Conservation (phyloP, 1,140 invertebrate genomes). For the Drosophila nasuta region DNA sequence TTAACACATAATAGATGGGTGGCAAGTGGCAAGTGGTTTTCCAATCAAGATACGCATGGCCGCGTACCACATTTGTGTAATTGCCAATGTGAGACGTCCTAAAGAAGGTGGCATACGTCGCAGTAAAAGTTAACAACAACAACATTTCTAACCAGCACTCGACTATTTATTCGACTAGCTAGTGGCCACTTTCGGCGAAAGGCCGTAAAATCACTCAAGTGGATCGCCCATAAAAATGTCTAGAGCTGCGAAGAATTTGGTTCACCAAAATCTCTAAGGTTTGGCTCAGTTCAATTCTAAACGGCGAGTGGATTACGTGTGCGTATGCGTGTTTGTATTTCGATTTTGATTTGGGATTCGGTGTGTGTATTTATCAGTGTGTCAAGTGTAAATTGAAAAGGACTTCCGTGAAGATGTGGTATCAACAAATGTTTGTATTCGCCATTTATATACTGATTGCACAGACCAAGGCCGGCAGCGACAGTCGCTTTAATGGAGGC, state of each 20-base stretch:
- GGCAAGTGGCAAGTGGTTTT: conserved; percentile 41
- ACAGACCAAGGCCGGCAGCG: conserved; percentile 22
- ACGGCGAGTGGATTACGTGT: conserved; percentile 59
- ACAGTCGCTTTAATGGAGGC: conserved; percentile 63
- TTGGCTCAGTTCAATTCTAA: conserved; percentile 69
- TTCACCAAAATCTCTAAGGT: conserved; percentile 51
- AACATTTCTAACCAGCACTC: conserved; percentile 27
- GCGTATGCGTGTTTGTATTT: background rate
- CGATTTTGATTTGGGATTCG: too few relatives aligned
- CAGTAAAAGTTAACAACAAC: conserved; percentile 32
- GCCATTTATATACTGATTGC: conserved; percentile 50
- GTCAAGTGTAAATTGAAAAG: conserved; percentile 19
- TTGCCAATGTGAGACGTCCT: background rate
- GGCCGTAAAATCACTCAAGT: conserved; percentile 71
- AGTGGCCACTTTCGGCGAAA: conserved; percentile 73
- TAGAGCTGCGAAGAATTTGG: conserved; percentile 61
- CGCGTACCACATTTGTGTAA: conserved; percentile 17
- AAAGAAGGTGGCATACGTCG: conserved; percentile 6
- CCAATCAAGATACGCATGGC: conserved; percentile 48
- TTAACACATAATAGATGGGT: conserved; percentile 29
- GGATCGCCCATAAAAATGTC: conserved; percentile 77
- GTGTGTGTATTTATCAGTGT: conserved; percentile 10
- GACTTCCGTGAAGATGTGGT: conserved; percentile 53
- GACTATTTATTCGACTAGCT: conserved; percentile 28
- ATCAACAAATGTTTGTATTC: conserved; percentile 55